Evolutionary conservation across 2,888 invertebrate genomes (phyloP).

Genomic region (Strigamia crassipes): DNA sequence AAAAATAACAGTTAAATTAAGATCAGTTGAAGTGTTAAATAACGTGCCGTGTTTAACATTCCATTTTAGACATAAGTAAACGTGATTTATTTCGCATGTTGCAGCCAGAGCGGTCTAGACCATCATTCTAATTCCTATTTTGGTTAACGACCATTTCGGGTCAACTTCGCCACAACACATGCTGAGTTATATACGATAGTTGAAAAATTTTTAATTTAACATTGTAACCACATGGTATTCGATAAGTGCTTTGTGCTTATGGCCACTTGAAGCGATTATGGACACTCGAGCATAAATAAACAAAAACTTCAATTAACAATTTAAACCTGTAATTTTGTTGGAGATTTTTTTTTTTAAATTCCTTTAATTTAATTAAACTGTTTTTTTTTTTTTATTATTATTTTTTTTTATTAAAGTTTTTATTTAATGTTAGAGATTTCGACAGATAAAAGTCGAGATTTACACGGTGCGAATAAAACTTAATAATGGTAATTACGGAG

Average conservation of each 20-base stretch:
- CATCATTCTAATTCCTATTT: constrained; percentile 29
- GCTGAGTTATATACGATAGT: background rate
- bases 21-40: no score
- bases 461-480: constrained; percentile 18
- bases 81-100: background rate
- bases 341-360: background rate
- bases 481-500: constrained; percentile 27
- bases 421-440: background rate
- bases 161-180: constrained; percentile 29
- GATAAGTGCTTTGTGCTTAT: background rate
- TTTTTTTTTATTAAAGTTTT: background rate
- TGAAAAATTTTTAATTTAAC: background rate
- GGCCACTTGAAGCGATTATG: background rate
- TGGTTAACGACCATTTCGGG: constrained; percentile 30
- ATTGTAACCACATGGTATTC: background rate
- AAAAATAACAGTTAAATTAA: no score
- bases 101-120: background rate
- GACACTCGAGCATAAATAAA: background rate
- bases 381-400: background rate
- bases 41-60: background rate
- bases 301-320: background rate
- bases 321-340: background rate
- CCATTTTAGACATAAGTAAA: background rate
- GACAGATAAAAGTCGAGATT: constrained; percentile 11
- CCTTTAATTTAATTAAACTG: background rate